These are phyloP conservation scores for Chrysoperla carnea DNA, from an alignment of 1,140 invertebrate genomes.

Conservation along the genomic window DNA sequence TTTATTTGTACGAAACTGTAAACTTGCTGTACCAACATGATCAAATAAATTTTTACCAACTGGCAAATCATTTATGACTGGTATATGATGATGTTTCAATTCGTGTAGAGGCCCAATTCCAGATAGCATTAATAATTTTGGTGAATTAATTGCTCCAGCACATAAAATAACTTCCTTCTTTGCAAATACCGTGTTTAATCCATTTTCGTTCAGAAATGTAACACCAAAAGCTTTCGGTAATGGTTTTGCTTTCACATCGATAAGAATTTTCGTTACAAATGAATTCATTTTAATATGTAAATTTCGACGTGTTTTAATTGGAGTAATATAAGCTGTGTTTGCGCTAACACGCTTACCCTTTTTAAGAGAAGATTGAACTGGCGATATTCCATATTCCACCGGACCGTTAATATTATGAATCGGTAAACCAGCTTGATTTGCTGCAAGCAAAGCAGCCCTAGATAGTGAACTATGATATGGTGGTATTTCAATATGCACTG, in stretches of 20 bases:
- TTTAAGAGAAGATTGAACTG: slow-evolving; percentile 40
- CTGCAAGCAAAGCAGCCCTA: slow-evolving; percentile 44
- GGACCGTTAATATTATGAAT: slow-evolving; percentile 50
- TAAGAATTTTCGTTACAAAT: slow-evolving; percentile 37
- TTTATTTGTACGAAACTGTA: background rate
- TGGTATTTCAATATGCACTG: slow-evolving; percentile 32
- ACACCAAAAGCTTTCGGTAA: slow-evolving; percentile 35
- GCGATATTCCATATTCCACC: slow-evolving; percentile 36
- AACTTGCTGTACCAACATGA: slow-evolving; percentile 23
- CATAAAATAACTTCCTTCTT: slow-evolving; percentile 49
- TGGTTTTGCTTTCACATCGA: slow-evolving; percentile 25
- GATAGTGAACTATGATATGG: slow-evolving; percentile 32
- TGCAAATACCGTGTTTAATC: slow-evolving; percentile 24
- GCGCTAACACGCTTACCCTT: slow-evolving; percentile 39
- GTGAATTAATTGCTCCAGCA: slow-evolving; percentile 46
- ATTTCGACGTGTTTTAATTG: slow-evolving; percentile 34
- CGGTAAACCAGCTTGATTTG: slow-evolving; percentile 39
- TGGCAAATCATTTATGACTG: slow-evolving; percentile 32
- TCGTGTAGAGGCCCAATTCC: slow-evolving; percentile 53
- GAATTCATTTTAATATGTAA: slow-evolving; percentile 45
- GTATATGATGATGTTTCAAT: slow-evolving; percentile 38
- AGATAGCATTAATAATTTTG: slow-evolving; percentile 53
- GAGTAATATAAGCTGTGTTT: slow-evolving; percentile 34
- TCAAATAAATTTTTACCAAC: slow-evolving; percentile 49
- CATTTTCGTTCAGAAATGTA: slow-evolving; percentile 29